These are phyloP conservation scores for Tringa solitaria DNA, from an alignment of 2,113 vertebrate species.

Conservation along the genomic window DNA sequence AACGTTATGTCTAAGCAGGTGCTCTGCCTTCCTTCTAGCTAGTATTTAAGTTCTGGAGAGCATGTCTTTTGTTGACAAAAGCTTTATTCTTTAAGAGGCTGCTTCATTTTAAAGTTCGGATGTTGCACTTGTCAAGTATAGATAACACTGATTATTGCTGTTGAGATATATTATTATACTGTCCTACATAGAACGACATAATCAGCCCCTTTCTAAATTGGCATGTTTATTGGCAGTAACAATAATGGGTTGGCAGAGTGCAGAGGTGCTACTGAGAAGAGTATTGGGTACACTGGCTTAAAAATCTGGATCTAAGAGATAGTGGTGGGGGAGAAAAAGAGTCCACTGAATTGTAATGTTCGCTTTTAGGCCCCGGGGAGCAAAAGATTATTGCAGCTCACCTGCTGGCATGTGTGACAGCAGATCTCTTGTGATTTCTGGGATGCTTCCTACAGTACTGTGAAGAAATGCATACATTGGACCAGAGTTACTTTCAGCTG, in stretches of 20 bases:
- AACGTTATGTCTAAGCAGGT: neutral
- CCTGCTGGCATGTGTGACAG: neutral
- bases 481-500: neutral
- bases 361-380: neutral
- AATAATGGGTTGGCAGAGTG: neutral
- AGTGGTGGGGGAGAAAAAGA: neutral
- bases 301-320: neutral
- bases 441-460: neutral
- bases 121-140: neutral
- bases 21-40: neutral
- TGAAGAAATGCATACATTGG: neutral
- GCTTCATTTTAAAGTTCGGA: slow-evolving; percentile 25
- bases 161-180: neutral
- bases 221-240: slow-evolving; percentile 3
- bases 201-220: neutral
- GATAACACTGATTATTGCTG: slow-evolving; percentile 22
- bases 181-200: neutral
- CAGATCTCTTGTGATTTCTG: neutral
- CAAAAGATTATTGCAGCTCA: neutral
- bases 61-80: neutral
- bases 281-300: neutral
- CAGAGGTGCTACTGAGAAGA: neutral
- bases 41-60: neutral
- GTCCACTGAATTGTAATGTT: neutral
- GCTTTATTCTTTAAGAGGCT: neutral